Conservation (phyloP, 2,888 invertebrate genomes). For the Rhingia campestris region DNA sequence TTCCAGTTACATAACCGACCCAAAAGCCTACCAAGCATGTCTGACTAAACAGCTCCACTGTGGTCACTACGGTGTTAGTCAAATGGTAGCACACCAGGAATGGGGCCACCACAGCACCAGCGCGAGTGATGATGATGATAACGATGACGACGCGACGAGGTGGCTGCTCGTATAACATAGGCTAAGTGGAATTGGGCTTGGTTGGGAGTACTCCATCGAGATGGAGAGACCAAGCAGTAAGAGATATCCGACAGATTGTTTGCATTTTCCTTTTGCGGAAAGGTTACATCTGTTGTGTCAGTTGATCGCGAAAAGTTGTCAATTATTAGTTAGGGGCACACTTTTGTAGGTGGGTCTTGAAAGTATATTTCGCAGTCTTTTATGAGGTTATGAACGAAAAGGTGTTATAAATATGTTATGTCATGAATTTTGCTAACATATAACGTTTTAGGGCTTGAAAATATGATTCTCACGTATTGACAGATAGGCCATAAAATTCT, state of each 20-base stretch:
- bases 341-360: neutral
- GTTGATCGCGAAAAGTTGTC: constrained; percentile 7
- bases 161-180: constrained; percentile 5
- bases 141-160: constrained; percentile 27
- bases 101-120: constrained; percentile 30
- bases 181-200: constrained; percentile 21
- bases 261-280: constrained; percentile 3
- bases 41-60: constrained; percentile 27
- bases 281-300: constrained; percentile 12
- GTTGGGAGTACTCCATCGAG: neutral
- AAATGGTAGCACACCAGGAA: constrained; percentile 34
- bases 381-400: neutral
- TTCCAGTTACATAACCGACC: constrained; percentile 56
- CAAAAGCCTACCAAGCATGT: constrained; percentile 58
- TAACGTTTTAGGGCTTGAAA: no score
- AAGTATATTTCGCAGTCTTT: constrained; percentile 3
- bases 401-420: constrained; percentile 1
- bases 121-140: constrained; percentile 20
- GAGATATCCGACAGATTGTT: neutral
- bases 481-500: no score
- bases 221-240: neutral
- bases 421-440: neutral
- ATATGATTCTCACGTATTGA: neutral
- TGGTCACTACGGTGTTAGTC: constrained; percentile 17
- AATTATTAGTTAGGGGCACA: neutral